A percentile compares a stretch with the other conserved stretches of the same genome.
These are phyloP conservation scores for Meriones unguiculatus DNA, from an alignment of 2,113 vertebrate genomes.

Conservation along the genomic window DNA sequence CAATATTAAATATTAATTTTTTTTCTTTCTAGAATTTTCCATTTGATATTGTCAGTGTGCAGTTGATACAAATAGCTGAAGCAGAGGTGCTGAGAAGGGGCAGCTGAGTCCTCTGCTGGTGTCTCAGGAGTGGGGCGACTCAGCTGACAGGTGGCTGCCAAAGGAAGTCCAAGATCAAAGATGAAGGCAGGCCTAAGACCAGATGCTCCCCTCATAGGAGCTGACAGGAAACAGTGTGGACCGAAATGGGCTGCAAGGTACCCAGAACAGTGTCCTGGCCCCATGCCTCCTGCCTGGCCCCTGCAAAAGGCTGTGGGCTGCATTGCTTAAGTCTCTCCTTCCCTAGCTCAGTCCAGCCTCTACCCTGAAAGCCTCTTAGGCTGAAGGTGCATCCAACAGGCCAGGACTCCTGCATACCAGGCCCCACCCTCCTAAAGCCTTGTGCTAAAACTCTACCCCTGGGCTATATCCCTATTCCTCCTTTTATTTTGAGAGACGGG, in stretches of 20 bases:
- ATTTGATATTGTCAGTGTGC: background rate
- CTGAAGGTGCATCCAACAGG: too few species aligned
- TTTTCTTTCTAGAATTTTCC: background rate
- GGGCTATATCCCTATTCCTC: background rate
- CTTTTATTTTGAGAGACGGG: background rate
- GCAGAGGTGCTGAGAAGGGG: background rate
- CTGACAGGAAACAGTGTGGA: background rate
- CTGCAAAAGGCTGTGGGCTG: background rate
- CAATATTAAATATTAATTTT: background rate
- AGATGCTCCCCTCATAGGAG: accelerated
- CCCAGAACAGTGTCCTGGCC: background rate
- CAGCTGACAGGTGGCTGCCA: background rate
- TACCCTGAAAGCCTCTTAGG: background rate
- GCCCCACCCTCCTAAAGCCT: background rate
- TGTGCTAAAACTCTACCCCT: background rate
- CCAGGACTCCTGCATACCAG: background rate
- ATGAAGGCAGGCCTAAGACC: background rate
- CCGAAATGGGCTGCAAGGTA: background rate
- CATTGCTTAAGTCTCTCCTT: too few species aligned
- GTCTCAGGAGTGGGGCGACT: background rate
- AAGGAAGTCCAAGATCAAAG: background rate
- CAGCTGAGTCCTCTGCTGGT: background rate
- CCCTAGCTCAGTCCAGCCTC: background rate
- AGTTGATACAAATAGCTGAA: background rate
- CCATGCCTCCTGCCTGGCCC: accelerated